A percentile compares a stretch with the other conserved stretches of the same genome.
Conservation (phyloP, 2,113 vertebrate genomes). For the Procavia capensis region DNA sequence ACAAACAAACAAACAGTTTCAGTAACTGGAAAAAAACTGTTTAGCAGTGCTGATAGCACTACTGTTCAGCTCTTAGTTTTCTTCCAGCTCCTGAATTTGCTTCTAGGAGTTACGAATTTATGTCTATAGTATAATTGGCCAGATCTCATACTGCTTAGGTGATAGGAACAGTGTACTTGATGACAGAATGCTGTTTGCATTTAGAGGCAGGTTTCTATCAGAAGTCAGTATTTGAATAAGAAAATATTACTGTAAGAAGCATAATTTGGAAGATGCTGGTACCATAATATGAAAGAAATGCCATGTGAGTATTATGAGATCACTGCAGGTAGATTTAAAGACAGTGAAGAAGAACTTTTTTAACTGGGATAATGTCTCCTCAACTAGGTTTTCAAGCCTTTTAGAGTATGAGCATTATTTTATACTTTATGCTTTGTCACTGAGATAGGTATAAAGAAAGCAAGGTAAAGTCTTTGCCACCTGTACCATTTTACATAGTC, state of each 20-base stretch:
- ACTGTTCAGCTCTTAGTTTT: background rate
- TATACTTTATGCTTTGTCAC: slow-evolving; percentile 15
- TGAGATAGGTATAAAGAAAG: background rate
- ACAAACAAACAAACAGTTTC: slow-evolving; percentile 39
- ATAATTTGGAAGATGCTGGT: slow-evolving; percentile 5
- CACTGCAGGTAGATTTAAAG: slow-evolving; percentile 36
- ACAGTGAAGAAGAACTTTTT: slow-evolving; percentile 37
- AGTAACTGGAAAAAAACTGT: slow-evolving; percentile 41
- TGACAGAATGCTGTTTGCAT: slow-evolving; percentile 47
- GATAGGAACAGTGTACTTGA: background rate
- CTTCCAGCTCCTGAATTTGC: slow-evolving; percentile 33
- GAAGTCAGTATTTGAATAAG: slow-evolving; percentile 32
- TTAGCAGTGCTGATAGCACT: slow-evolving; percentile 9
- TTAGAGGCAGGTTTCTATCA: slow-evolving; percentile 46
- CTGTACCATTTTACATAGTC: background rate
- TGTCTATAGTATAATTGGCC: slow-evolving; percentile 24
- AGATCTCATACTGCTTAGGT: slow-evolving; percentile 42
- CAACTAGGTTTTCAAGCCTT: slow-evolving; percentile 45
- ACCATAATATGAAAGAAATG: background rate
- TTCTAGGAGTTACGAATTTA: slow-evolving; percentile 38
- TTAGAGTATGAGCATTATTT: background rate
- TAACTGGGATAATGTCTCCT: background rate
- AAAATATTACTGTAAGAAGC: slow-evolving; percentile 10
- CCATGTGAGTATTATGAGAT: background rate
- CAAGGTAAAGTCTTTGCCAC: slow-evolving; percentile 11